Evolutionary conservation across 2,888 invertebrate species (phyloP).

Genomic region (Spodoptera picta): DNA sequence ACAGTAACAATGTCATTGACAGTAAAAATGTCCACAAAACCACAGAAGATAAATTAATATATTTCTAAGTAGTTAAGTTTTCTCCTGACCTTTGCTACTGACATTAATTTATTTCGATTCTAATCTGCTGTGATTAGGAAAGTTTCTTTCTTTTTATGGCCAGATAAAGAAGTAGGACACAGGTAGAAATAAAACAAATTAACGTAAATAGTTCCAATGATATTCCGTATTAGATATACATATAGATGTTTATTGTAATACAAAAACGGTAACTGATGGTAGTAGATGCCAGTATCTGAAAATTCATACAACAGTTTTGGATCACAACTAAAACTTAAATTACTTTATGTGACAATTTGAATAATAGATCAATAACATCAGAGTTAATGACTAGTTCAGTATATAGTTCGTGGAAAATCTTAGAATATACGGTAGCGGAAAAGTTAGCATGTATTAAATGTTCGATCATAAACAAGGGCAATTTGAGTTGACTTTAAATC

Average conservation of each 20-base stretch:
- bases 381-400: conserved; percentile 7
- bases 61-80: conserved; percentile 42
- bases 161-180: conserved; percentile 10
- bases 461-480: conserved; percentile 31
- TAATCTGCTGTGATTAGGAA: conserved; percentile 56
- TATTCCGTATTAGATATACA: too few species aligned
- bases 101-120: conserved; percentile 60
- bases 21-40: conserved; percentile 6
- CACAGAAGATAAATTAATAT: conserved; percentile 31
- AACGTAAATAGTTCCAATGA: too few species aligned
- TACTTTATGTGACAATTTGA: conserved; percentile 17
- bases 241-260: too few species aligned
- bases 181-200: conserved; percentile 30
- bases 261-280: conserved; percentile 8
- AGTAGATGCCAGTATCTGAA: conserved; percentile 11
- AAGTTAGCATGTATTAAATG: conserved; percentile 17
- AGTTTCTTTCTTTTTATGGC: conserved; percentile 47
- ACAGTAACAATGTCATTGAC: conserved; percentile 1
- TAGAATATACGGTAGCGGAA: conserved; percentile 17
- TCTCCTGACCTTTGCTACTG: conserved; percentile 51
- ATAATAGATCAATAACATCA: conserved; percentile 10
- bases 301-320: conserved; percentile 15
- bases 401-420: conserved; percentile 22
- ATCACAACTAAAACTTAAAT: conserved; percentile 13
- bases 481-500: conserved; percentile 40